Conservation (phyloP, 2,888 invertebrate species). For the Brassicogethes aeneus region DNA sequence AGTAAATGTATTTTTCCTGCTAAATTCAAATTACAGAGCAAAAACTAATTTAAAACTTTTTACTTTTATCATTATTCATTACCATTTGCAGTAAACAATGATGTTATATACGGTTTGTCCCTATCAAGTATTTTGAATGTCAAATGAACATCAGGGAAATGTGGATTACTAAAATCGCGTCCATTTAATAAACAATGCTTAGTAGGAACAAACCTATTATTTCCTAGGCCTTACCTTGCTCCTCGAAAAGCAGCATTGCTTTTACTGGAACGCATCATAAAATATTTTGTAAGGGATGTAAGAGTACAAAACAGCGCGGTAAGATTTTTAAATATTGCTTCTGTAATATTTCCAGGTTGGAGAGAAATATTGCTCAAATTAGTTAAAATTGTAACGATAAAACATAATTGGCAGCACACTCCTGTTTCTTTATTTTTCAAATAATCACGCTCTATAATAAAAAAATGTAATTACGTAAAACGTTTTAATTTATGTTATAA, state of each 20-base stretch:
- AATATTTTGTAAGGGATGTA: constrained; percentile 51
- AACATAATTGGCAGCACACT: constrained; percentile 49
- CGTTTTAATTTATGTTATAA: neutral
- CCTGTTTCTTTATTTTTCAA: constrained; percentile 47
- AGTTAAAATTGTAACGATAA: constrained; percentile 45
- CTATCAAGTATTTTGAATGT: no score
- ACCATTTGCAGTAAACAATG: no score
- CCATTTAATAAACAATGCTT: no score
- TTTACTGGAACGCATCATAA: constrained; percentile 42
- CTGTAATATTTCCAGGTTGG: constrained; percentile 46
- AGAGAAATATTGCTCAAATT: constrained; percentile 45
- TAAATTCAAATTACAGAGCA: no score
- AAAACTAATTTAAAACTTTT: no score
- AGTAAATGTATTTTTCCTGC: no score
- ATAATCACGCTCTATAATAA: constrained; percentile 37
- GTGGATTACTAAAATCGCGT: no score
- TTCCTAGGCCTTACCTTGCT: constrained; percentile 38
- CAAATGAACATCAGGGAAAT: no score
- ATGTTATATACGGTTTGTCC: no score
- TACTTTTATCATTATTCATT: no score
- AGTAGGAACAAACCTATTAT: no score
- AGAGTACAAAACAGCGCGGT: constrained; percentile 47
- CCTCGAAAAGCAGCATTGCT: constrained; percentile 43
- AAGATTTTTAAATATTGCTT: constrained; percentile 47
- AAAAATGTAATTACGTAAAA: constrained; percentile 14